Evolutionary conservation across 2,888 invertebrate genomes (phyloP), one percentile per base, ranked within the genome.

Genomic region (Agrilus cyanescens): DNA sequence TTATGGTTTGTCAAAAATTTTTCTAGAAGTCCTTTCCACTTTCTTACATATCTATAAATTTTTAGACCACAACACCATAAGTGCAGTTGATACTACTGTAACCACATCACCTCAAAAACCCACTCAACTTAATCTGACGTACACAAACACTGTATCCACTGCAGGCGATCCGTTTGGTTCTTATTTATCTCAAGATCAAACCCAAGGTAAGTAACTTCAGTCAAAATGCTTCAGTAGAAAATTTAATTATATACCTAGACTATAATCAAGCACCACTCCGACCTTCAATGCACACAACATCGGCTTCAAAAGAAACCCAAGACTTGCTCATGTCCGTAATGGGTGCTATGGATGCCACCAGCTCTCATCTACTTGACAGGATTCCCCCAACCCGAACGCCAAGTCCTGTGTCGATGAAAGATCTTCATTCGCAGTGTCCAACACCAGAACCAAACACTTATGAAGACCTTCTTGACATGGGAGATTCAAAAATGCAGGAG

Each of bases 291-390:
- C 69, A 74, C 1, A 61, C 73, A 3, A 75, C 79, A 12, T 78
- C 80, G 4, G 75, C 83, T 15, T 79, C 83, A 0, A 76, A 81
- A 48, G 85, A 86, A 63, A 90, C 90, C 0, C 86, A 89, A 68
- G 86, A 88, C 58, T 69, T 91, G 15, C 81, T 90, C 37, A 74
- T 84, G 51, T 85, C 85, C 29, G 89, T 90, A 1, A 88, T 90
- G 31, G 89, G 86, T 2, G 87, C 86, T 43, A 79, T 90, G 80
- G 88, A 91, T 58, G 85, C 86, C 38, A 85, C 88, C 0, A 89
- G 89, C 53, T 82, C 85, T 4, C 83, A 87, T 58, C 68, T 91
- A 40, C 65, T 90, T 43, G 86, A 88, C 53, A 79, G 88, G 46
- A 77, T 89, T 46, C 85, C 88, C 40, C 85, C 82, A 4, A 89